Evolutionary conservation across 2,797 vertebrate species (phyloP), one percentile per base, ranked within the genome.

Genomic region (Leucoraja ocellata): DNA sequence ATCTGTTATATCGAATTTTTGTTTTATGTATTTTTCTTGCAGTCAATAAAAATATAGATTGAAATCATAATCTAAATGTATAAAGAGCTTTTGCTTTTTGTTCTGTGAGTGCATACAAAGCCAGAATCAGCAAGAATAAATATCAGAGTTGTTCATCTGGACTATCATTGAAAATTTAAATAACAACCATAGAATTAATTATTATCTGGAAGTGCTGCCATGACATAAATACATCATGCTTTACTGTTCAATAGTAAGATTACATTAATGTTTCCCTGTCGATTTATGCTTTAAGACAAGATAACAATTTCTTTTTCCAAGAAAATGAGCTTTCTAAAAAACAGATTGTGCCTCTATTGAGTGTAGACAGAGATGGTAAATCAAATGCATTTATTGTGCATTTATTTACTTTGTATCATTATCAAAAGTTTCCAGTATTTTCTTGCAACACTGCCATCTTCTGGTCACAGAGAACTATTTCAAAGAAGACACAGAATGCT

Each of bases 371-470:
- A 46, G 63, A 23, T 46, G 65, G 39, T 28, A 54, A 8, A 73
- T 13, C 90, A 46, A 46, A 91, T 36, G 46, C 46, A 74, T 54
- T 46, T 28, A 74, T 2, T 25, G 21, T 23, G 39, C 32, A 14
- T 6, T 74, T 54, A 46, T 4, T 39, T 74, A 46, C 63, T 36
- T 88, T 32, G 63, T 88, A 16, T n/a, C 4, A 2, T 46, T 61
- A 23, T 39, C 65, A 74, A 25, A 90, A 71, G 32, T 46, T 91
- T 21, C 68, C 68, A 74, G 68, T 92, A 76, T 74, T 54, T 92
- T 92, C 73, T n/a, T 74, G 39, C 90, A 92, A 74, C 21, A 91
- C 0, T 91, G 90, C 90, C 90, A 91, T 91, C 90, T 74, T 74
- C 68, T 91, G 90, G 90, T 54, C 90, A 91, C 68, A 2, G 23